A percentile compares a stretch with the other conserved stretches of the same genome.
Evolutionary conservation across 2,797 vertebrate genomes (phyloP).

Genomic region (Tachyglossus aculeatus): DNA sequence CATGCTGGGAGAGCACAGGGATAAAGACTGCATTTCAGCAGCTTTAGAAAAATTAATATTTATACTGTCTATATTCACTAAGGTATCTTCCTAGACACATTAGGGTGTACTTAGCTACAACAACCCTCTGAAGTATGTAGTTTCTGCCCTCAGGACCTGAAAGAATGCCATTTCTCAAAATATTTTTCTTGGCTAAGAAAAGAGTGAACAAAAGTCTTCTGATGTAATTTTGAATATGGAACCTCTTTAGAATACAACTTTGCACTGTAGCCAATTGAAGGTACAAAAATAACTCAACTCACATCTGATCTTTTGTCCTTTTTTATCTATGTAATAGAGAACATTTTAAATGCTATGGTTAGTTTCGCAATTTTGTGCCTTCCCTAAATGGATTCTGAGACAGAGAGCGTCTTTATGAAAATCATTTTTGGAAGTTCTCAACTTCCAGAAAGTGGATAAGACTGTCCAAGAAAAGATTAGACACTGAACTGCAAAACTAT

Average conservation of each 20-base stretch:
- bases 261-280: background rate
- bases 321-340: background rate
- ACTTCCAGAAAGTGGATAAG: background rate
- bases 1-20: too few relatives aligned
- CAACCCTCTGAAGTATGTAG: too few relatives aligned
- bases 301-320: background rate
- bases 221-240: background rate
- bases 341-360: background rate
- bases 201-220: background rate
- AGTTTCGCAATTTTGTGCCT: background rate
- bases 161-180: too few relatives aligned
- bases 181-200: too few relatives aligned
- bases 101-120: background rate
- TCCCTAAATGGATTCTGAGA: conserved; percentile 3
- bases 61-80: background rate
- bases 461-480: background rate
- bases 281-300: background rate
- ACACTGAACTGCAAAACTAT: background rate
- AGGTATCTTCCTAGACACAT: background rate
- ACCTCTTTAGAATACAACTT: background rate
- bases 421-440: background rate
- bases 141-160: too few relatives aligned
- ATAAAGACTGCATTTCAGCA: background rate
- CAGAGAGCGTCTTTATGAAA: too few relatives aligned
- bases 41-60: background rate